These are phyloP conservation scores for Trogon surrucura DNA, from an alignment of 2,113 vertebrate genomes.

Conservation along the genomic window DNA sequence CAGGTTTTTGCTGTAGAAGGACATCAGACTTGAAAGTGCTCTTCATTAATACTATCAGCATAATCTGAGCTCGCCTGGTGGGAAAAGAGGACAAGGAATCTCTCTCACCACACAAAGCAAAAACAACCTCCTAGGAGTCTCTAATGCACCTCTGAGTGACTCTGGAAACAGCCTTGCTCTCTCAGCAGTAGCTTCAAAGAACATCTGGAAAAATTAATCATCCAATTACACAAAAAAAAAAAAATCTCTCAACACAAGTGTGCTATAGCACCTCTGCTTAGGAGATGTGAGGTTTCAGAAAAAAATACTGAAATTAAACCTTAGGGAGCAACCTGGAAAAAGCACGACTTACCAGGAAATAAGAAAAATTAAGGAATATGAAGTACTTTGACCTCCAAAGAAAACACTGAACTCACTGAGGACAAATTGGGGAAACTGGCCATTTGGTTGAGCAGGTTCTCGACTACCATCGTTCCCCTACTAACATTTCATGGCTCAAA, in stretches of 20 bases:
- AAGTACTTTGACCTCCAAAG: not conserved
- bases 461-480: not conserved
- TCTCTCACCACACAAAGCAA: not conserved
- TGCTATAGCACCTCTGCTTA: not conserved
- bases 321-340: not conserved
- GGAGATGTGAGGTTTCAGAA: not conserved
- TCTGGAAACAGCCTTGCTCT: not conserved
- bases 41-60: conserved; percentile 38
- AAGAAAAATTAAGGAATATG: not conserved
- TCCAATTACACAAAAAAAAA: not conserved
- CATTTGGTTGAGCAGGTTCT: not conserved
- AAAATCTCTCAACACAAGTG: not conserved
- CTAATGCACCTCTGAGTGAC: not conserved
- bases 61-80: not conserved
- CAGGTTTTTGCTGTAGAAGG: not conserved
- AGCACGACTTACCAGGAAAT: not conserved
- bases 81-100: not conserved
- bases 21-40: conserved; percentile 49
- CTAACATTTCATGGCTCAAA: too few species aligned
- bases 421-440: not conserved
- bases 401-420: not conserved
- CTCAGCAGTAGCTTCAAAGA: not conserved
- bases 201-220: not conserved
- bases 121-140: not conserved
- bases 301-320: not conserved